Evolutionary conservation across 2,797 vertebrate species (phyloP).

Genomic region (Eremophila alpestris): DNA sequence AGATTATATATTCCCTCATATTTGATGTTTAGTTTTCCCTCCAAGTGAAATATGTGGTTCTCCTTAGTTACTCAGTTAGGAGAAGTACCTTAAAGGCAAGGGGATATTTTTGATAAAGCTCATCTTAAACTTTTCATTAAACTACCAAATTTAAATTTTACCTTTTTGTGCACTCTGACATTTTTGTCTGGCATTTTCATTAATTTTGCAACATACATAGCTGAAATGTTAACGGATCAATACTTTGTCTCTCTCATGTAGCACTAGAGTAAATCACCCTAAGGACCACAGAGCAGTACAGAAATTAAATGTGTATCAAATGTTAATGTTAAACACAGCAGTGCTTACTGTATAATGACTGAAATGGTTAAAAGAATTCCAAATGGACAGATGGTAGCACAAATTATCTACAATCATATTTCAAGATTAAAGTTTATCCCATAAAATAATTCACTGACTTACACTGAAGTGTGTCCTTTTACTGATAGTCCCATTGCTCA

Average conservation of each 20-base stretch:
- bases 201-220: slow-evolving; percentile 87
- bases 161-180: slow-evolving; percentile 88
- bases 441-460: slow-evolving; percentile 84
- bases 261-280: slow-evolving; percentile 76
- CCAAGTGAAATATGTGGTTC: slow-evolving; percentile 73
- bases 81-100: slow-evolving; percentile 72
- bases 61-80: slow-evolving; percentile 68
- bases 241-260: slow-evolving; percentile 89
- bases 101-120: slow-evolving; percentile 77
- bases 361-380: slow-evolving; percentile 86
- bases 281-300: slow-evolving; percentile 80
- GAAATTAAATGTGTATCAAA: slow-evolving; percentile 95
- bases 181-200: slow-evolving; percentile 93
- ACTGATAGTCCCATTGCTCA: slow-evolving; percentile 87
- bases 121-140: slow-evolving; percentile 84
- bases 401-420: slow-evolving; percentile 90
- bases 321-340: slow-evolving; percentile 87
- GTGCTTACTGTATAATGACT: slow-evolving; percentile 82
- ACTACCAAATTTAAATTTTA: slow-evolving; percentile 84
- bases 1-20: slow-evolving; percentile 50
- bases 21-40: slow-evolving; percentile 70
- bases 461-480: slow-evolving; percentile 86
- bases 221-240: slow-evolving; percentile 99
- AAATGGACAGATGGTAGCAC: slow-evolving; percentile 86
- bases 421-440: slow-evolving; percentile 91